Evolutionary conservation across 2,113 vertebrate genomes (phyloP), one percentile per base, ranked within the genome.

Genomic region (Murina feae): DNA sequence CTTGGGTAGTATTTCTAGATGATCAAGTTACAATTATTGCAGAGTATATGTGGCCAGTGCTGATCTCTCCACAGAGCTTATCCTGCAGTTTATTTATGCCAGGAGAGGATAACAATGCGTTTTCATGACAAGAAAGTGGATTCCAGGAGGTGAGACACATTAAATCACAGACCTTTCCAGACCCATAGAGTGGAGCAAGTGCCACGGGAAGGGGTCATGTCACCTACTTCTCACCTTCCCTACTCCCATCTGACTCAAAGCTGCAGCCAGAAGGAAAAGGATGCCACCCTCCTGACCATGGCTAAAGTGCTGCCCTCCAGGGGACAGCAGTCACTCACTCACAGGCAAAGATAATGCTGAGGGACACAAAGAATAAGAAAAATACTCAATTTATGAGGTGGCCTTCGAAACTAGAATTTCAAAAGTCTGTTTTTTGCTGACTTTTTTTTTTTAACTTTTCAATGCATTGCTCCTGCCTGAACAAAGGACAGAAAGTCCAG

Each of bases 321-420:
- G 32, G 53, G 65, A 6, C 65, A 81, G 37, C 74, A 80, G 65
- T 80, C 60, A 95, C 7, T 72, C 16, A 32, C 21, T 18, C 42
- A 17, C 10, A 83, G 39, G 39, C 32, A 94, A 89, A 72, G 47
- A 90, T 30, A 68, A 83, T n/a, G 21, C 42, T 89, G n/a, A 86
- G 44, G n/a, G 78, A 78, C 21, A 86, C 79, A 86, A 68, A 79
- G 76, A 97, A 93, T 42, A 72, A 97, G 93, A 35, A 92, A 97
- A 84, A 74, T 94, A 97, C n/a, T 94, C 92, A 94, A 86, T 95
- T 88, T 58, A 94, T 96, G 96, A 97, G 49, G 69, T 60, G 87
- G 86, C 88, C 93, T 97, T 93, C 96, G 92, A 97, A 97, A 75
- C 91, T 95, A 93, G 87, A 97, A 84, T 39, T 95, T 97, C 93